These are phyloP conservation scores for Phortica magna DNA, from an alignment of 2,888 invertebrate species.

Conservation along the genomic window DNA sequence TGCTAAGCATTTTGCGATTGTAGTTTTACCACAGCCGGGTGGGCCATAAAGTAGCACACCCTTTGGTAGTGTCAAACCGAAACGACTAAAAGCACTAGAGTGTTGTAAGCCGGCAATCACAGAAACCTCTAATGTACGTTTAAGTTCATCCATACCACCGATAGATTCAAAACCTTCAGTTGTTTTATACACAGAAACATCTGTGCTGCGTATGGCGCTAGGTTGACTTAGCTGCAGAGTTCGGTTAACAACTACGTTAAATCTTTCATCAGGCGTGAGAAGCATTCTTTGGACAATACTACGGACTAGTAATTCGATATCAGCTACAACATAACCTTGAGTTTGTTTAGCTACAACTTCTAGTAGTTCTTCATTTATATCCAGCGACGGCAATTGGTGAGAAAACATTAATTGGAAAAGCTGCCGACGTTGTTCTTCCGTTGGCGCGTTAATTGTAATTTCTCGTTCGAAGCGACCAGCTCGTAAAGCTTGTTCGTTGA, in stretches of 20 bases:
- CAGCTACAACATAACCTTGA: constrained; percentile 81
- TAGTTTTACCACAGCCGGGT: constrained; percentile 84
- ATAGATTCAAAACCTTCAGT: constrained; percentile 79
- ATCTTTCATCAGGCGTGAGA: constrained; percentile 3
- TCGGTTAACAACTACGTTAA: constrained; percentile 42
- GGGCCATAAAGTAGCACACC: constrained; percentile 83
- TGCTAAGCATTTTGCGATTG: constrained; percentile 81
- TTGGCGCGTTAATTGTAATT: constrained; percentile 79
- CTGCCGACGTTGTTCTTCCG: constrained; percentile 75
- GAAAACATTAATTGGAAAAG: constrained; percentile 75
- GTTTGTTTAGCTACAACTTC: constrained; percentile 77
- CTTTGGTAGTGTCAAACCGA: constrained; percentile 81
- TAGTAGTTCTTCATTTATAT: constrained; percentile 59
- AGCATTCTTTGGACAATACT: constrained; percentile 67
- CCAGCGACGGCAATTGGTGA: constrained; percentile 35
- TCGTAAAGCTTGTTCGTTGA: constrained; percentile 79
- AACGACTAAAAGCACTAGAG: constrained; percentile 79
- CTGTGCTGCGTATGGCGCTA: constrained; percentile 78
- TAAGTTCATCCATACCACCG: constrained; percentile 80
- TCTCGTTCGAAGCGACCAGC: constrained; percentile 81
- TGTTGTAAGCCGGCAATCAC: constrained; percentile 81
- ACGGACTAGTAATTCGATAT: constrained; percentile 79
- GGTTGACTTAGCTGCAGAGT: constrained; percentile 59
- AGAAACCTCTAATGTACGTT: constrained; percentile 79
- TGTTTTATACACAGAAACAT: constrained; percentile 76